Conservation (phyloP, 2,888 invertebrate species). For the Epistrophe grossulariae region DNA sequence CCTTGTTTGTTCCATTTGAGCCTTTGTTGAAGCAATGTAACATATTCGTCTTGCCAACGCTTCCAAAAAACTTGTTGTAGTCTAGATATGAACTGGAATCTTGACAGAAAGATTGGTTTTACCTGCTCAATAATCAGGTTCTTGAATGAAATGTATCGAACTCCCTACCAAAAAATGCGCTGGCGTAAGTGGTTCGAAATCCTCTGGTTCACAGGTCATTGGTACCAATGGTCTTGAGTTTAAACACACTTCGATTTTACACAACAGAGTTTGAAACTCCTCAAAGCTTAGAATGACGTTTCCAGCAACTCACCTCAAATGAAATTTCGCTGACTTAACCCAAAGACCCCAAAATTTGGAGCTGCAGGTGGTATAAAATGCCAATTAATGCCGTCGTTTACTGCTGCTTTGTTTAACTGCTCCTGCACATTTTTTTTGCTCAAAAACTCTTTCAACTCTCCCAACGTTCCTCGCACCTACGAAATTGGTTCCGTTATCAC, state of each 20-base stretch:
- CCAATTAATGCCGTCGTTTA: constrained; percentile 18
- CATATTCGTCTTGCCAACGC: constrained; percentile 3
- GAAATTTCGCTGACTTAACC: constrained; percentile 33
- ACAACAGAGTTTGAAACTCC: constrained; percentile 12
- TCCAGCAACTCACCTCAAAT: constrained; percentile 14
- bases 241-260: constrained; percentile 9
- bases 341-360: constrained; percentile 22
- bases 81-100: constrained; percentile 6
- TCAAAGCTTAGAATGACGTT: constrained; percentile 20
- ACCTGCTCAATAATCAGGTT: neutral
- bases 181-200: constrained; percentile 19
- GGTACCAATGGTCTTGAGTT: constrained; percentile 6
- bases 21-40: constrained; percentile 13
- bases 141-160: neutral
- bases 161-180: constrained; percentile 6
- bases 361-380: neutral
- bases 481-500: constrained; percentile 55
- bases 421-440: neutral
- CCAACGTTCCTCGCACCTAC: constrained; percentile 37
- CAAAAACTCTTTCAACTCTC: no score
- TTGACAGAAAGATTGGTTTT: constrained; percentile 6
- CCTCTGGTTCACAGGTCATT: constrained; percentile 1
- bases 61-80: neutral
- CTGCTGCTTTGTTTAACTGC: constrained; percentile 8
- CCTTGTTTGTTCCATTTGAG: constrained; percentile 6